Evolutionary conservation across 2,113 vertebrate genomes (phyloP), one percentile per base, ranked within the genome.

Genomic region (Leptobrachium ailaonicum): DNA sequence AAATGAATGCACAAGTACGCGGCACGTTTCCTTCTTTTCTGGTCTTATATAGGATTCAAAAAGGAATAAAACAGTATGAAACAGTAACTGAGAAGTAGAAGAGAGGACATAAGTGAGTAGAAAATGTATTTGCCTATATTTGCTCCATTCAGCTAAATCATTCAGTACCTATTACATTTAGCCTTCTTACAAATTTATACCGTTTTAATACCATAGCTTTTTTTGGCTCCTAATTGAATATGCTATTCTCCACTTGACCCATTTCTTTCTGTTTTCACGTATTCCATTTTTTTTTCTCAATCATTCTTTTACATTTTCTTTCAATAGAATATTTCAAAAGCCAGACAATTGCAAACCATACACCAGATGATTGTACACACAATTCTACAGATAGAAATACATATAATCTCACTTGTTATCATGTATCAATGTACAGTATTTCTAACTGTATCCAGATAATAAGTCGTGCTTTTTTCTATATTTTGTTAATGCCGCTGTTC

Each of bases 61-160:
- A 77, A 60, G 11, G 32, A 50, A 62, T 77, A 77, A 77, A 68
- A 44, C 42, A 41, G 53, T 47, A 54, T 77, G 76, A 77, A 77
- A 56, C 67, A 66, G 68, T 69, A 67, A 44, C 41, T 47, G 67
- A 13, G 14, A 32, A n/a, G 2, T 60, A 60, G 10, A 60, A 32
- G 20, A 32, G 20, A 32, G 20, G 20, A 60, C 13, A 60, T 60
- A 14, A 13, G 10, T 44, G 75, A 40, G 2, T 2, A 58, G 41
- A 58, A 44, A 63, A 71, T 78, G 56, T 70, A 50, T 71, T 70
- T 71, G n/a, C 56, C 41, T 6, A 40, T 60, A n/a, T 13, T 56
- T 3, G 3, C 14, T n/a, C 6, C 12, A 69, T 77, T 71, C 41
- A 69, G 66, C 75, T 77, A 66, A 71, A 40, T 62, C 64, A 60